Evolutionary conservation across 37 sponge, comb jelly and placozoan genomes (phyloP), one percentile per base, ranked within the genome.

Genomic region (Agelas oroides): DNA sequence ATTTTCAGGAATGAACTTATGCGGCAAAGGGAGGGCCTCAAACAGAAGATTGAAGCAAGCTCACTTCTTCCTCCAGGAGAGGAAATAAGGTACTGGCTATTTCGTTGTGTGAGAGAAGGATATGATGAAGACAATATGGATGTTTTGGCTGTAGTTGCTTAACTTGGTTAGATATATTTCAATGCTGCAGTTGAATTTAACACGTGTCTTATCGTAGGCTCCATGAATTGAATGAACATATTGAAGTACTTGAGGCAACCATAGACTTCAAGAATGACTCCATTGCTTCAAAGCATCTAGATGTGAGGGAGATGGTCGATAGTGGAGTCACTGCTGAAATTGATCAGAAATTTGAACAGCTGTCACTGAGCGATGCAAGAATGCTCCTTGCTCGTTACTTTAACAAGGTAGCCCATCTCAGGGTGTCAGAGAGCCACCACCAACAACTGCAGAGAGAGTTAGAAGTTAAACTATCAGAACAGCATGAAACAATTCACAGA

Each of bases 211-310:
- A 52, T 32, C 46, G 36, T 57, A 91, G 91, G 65, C 53, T 91
- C 59, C 33, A 58, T 12, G 86, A 85, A 23, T 15, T 91, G 76
- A 68, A 70, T 55, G 91, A 91, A 41, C 81, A 80, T 35, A 72
- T 91, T 36, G 86, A 86, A 5, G 78, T 81, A 19, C 55, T 91
- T 27, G 87, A 91, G 27, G 76, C 91, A 34, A 64, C 80, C 65
- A 72, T 91, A 24, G 82, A 91, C 31, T 85, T 77, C 36, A 85
- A 76, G 67, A 76, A 55, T 53, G 37, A 53, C 33, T 79, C 80
- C 55, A 77, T 77, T 25, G 34, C 64, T 33, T 62, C 64, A 1
- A 65, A 20, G 52, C 23, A 65, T 2, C 14, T 79, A 35, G n/a
- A 41, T 46, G 46, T 46, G 8, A 46, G 46, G 46, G 6, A 46